Evolutionary conservation across 2,888 invertebrate genomes (phyloP).

Genomic region (Lacanobia oleracea): DNA sequence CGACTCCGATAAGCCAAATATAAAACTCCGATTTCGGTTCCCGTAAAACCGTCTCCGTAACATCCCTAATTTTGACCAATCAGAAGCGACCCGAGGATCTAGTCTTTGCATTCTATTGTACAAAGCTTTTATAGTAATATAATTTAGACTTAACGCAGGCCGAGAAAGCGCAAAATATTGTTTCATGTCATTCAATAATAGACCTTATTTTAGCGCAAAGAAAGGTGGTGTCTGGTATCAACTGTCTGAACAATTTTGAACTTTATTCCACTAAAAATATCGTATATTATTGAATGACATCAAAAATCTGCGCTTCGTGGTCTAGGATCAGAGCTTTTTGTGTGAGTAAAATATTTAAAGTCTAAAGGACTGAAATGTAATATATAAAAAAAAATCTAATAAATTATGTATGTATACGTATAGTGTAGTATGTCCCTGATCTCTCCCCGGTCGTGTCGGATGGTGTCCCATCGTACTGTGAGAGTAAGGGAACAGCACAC

Average conservation of each 20-base stretch:
- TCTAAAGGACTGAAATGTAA: background rate
- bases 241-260: background rate
- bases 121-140: constrained; percentile 32
- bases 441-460: too few relatives aligned
- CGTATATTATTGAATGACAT: background rate
- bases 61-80: too few relatives aligned
- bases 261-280: background rate
- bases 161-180: background rate
- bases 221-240: background rate
- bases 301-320: too few relatives aligned
- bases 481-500: background rate
- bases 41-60: too few relatives aligned
- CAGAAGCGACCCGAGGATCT: constrained; percentile 12
- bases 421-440: background rate
- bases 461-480: too few relatives aligned
- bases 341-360: background rate
- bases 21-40: too few relatives aligned
- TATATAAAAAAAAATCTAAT: background rate
- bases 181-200: background rate
- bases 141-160: background rate
- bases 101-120: constrained; percentile 34
- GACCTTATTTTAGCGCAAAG: background rate
- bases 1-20: too few relatives aligned
- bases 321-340: constrained; percentile 1
- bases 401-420: background rate